Evolutionary conservation across 2,888 invertebrate genomes (phyloP).

Genomic region (Tetheella fluctuosa): DNA sequence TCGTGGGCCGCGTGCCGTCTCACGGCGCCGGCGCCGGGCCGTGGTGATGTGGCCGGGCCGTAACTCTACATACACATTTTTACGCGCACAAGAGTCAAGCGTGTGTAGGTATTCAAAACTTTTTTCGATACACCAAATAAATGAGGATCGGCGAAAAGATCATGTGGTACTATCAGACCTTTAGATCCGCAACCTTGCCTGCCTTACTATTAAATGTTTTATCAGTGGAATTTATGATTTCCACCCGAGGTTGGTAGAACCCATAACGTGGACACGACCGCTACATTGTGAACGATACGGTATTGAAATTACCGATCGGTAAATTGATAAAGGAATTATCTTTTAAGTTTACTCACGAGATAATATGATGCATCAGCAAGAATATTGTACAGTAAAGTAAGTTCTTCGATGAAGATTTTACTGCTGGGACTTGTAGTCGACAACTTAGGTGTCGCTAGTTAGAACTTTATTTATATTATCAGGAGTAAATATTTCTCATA

Average conservation of each 20-base stretch:
- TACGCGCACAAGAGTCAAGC: too few relatives aligned
- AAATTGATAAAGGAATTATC: slow-evolving; percentile 1
- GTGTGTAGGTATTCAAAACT: too few relatives aligned
- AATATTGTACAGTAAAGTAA: neutral
- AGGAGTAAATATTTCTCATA: too few relatives aligned
- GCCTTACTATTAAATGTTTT: neutral
- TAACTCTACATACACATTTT: too few relatives aligned
- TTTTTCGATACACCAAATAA: neutral
- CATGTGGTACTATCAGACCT: neutral
- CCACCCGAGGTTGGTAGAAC: neutral
- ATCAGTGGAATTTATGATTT: slow-evolving; percentile 1
- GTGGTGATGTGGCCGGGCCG: too few relatives aligned
- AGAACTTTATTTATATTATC: too few relatives aligned
- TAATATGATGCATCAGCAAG: neutral
- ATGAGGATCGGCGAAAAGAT: neutral
- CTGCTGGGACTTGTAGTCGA: too few relatives aligned
- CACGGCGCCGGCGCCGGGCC: too few relatives aligned
- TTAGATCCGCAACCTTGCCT: neutral
- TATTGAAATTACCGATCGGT: slow-evolving; percentile 4
- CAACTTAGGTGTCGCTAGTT: too few relatives aligned
- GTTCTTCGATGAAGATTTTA: too few relatives aligned
- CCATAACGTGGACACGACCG: neutral
- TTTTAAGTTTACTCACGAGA: neutral
- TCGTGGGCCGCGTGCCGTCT: too few relatives aligned
- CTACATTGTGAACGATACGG: neutral